Conservation (phyloP, 1,140 invertebrate genomes). For the Heliconius melpomene region DNA sequence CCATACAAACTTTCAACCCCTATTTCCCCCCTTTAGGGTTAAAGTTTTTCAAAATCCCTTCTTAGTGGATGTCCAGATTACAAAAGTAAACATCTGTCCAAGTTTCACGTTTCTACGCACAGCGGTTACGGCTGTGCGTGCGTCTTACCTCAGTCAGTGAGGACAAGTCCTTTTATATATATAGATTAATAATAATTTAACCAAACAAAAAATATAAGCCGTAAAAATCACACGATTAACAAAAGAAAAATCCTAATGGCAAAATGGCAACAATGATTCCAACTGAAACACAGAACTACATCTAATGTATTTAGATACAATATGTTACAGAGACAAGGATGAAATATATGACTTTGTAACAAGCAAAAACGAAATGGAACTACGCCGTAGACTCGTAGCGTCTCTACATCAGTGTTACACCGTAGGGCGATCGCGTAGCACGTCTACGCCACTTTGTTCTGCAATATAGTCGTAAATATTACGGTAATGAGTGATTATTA, state of each 20-base stretch:
- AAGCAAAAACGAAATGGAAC: constrained; percentile 44
- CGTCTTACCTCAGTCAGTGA: too few species aligned
- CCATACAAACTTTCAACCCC: too few species aligned
- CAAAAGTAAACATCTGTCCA: too few species aligned
- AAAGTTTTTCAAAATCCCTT: too few species aligned
- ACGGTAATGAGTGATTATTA: constrained; percentile 49
- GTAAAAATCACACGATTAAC: constrained; percentile 46
- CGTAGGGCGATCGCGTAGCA: constrained; percentile 63
- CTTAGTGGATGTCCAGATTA: too few species aligned
- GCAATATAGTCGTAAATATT: constrained; percentile 46
- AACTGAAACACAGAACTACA: constrained; percentile 60
- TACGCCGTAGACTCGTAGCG: constrained; percentile 46
- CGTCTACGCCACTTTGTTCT: constrained; percentile 50
- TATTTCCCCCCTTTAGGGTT: too few species aligned
- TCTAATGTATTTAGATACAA: constrained; percentile 58
- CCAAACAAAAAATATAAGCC: neutral
- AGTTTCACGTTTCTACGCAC: too few species aligned
- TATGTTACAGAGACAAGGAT: constrained; percentile 48
- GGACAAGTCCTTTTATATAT: too few species aligned
- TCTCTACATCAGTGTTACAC: constrained; percentile 63
- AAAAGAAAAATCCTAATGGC: constrained; percentile 61
- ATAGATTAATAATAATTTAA: too few species aligned
- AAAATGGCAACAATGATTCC: constrained; percentile 70
- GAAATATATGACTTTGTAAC: constrained; percentile 26
- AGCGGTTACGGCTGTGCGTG: too few species aligned